These are phyloP conservation scores for Ceratosolen solmsi DNA, from an alignment of 1,140 invertebrate species.

Conservation along the genomic window DNA sequence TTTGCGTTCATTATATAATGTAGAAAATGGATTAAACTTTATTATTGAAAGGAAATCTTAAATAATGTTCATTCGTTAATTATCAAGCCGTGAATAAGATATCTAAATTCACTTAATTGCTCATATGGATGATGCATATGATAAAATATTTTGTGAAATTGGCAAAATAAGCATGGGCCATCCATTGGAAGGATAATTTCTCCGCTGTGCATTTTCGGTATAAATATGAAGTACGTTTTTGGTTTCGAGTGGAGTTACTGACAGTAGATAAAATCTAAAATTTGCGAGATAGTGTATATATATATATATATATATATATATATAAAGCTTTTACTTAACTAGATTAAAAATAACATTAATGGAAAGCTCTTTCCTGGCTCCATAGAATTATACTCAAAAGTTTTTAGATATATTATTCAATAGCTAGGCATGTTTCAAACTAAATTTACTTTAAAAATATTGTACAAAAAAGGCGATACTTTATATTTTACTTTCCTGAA, in stretches of 20 bases:
- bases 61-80: too few relatives aligned
- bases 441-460: neutral
- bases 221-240: neutral
- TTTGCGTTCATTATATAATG: too few relatives aligned
- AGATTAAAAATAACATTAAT: conserved; percentile 23
- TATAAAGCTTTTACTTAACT: conserved; percentile 5
- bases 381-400: neutral
- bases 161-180: too few relatives aligned
- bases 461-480: neutral
- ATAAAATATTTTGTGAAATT: too few relatives aligned
- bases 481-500: neutral
- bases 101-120: too few relatives aligned
- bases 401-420: conserved; percentile 24
- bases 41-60: too few relatives aligned
- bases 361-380: neutral
- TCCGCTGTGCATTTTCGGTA: neutral
- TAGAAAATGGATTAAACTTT: too few relatives aligned
- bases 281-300: conserved; percentile 5
- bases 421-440: neutral
- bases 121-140: too few relatives aligned
- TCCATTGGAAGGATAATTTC: too few relatives aligned
- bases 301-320: too few relatives aligned
- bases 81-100: too few relatives aligned
- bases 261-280: conserved; percentile 15
- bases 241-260: neutral